phyloP scores from a whole-genome alignment of 2,888 invertebrate genomes.

The Myopa tessellatipennis region DNA sequence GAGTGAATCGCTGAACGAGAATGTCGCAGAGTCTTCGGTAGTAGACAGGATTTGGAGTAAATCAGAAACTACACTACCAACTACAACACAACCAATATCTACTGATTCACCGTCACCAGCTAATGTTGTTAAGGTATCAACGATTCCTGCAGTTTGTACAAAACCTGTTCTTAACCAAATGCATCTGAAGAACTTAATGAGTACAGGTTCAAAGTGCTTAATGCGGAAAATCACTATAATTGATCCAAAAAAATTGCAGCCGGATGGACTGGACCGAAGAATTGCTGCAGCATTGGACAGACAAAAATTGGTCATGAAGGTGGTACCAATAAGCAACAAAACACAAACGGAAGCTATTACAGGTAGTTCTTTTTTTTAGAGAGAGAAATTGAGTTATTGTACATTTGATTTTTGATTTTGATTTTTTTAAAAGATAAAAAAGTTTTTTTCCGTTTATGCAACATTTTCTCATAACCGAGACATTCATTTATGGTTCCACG shows the following conservation, averaged over 20 bases:
- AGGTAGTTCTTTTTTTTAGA: not conserved
- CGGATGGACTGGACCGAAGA: slow-evolving; percentile 60
- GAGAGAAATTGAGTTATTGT: not conserved
- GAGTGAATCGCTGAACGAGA: no score
- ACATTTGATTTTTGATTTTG: not conserved
- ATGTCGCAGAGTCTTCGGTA: no score
- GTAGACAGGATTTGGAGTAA: no score
- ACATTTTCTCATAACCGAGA: not conserved
- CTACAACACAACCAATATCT: no score
- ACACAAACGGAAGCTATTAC: not conserved
- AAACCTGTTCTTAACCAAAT: no score
- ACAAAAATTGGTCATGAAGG: slow-evolving; percentile 46
- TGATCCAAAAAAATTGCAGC: slow-evolving; percentile 62
- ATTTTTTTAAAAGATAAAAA: slow-evolving; percentile 10
- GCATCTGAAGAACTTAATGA: no score
- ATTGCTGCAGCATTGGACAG: slow-evolving; percentile 61
- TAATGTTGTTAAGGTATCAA: no score
- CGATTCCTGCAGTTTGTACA: no score
- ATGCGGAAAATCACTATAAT: slow-evolving; percentile 56
- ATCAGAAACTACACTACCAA: no score
- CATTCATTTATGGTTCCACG: not conserved
- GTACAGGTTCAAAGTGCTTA: no score
- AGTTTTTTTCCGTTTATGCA: not conserved
- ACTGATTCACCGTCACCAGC: no score
- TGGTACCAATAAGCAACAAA: slow-evolving; percentile 1